phyloP scores from a whole-genome alignment of 53 echinoderm and acorn worm species.

The Antedon mediterranea region DNA sequence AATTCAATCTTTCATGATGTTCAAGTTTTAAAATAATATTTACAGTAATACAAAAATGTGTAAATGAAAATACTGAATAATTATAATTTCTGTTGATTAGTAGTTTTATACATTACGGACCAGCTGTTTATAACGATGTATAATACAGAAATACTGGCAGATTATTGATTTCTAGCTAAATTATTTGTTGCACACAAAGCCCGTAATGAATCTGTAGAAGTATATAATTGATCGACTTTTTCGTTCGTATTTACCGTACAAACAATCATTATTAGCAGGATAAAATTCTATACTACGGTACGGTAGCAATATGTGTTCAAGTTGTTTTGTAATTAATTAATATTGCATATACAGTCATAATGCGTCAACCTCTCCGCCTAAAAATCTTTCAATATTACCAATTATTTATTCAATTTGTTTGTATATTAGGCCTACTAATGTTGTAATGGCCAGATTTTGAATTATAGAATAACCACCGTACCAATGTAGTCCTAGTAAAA shows the following conservation, averaged over 20 bases:
- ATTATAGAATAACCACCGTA: too few relatives aligned
- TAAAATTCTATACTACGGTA: neutral
- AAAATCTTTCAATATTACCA: too few relatives aligned
- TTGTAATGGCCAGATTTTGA: too few relatives aligned
- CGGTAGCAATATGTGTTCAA: neutral
- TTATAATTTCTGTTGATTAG: neutral
- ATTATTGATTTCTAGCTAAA: neutral
- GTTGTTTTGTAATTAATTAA: neutral
- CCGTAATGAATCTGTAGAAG: neutral
- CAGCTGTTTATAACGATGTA: neutral
- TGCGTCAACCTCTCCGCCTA: neutral
- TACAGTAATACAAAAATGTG: too few relatives aligned
- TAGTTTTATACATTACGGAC: neutral
- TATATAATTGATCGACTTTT: neutral
- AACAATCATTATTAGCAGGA: neutral
- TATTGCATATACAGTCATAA: neutral
- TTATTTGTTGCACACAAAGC: neutral
- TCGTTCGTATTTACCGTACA: neutral
- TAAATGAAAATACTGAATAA: too few relatives aligned
- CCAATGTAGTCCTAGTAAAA: too few relatives aligned
- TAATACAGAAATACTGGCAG: neutral
- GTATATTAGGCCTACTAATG: too few relatives aligned
- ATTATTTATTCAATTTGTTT: too few relatives aligned
- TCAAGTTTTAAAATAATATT: too few relatives aligned
- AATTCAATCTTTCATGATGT: too few relatives aligned